Percentiles rank a stretch among this genome's conserved stretches.
Conservation (phyloP, 1,140 invertebrate species). For the Tetranychus urticae region DNA sequence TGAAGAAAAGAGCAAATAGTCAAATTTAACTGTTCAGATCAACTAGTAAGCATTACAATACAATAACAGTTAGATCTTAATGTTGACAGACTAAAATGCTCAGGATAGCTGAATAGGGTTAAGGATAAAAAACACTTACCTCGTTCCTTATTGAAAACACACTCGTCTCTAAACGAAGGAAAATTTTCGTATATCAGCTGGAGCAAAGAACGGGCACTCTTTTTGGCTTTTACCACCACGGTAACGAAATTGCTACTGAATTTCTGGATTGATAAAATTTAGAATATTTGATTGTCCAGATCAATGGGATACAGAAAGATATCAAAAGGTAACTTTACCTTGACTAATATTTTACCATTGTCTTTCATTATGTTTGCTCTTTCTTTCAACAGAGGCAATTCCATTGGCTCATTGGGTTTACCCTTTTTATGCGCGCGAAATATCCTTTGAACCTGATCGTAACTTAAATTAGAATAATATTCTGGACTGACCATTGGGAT, state of each 20-base stretch:
- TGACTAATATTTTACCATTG: slow-evolving; percentile 33
- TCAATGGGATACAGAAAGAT: no score
- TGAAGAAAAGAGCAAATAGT: no score
- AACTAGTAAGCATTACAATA: no score
- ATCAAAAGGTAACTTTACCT: slow-evolving; percentile 11
- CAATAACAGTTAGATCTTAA: no score
- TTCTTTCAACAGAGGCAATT: slow-evolving; percentile 41
- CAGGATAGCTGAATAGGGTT: no score
- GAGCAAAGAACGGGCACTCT: slow-evolving; percentile 48
- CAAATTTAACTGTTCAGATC: no score
- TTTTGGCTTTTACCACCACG: slow-evolving; percentile 40
- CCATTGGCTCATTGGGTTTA: slow-evolving; percentile 13
- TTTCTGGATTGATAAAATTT: slow-evolving; percentile 48
- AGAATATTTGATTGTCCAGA: slow-evolving; percentile 13
- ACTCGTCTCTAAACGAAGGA: slow-evolving; percentile 58
- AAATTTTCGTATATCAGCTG: slow-evolving; percentile 55
- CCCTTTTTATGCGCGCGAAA: slow-evolving; percentile 44
- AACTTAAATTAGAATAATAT: slow-evolving; percentile 46
- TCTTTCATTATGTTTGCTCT: slow-evolving; percentile 49
- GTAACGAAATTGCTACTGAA: slow-evolving; percentile 60
- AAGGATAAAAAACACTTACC: no score
- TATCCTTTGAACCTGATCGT: slow-evolving; percentile 29
- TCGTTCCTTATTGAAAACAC: slow-evolving; percentile 35
- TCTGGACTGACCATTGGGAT: slow-evolving; percentile 48
- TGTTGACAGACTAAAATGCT: no score